Evolutionary conservation across 1,140 invertebrate species (phyloP).

Genomic region (Oryzaephilus surinamensis): DNA sequence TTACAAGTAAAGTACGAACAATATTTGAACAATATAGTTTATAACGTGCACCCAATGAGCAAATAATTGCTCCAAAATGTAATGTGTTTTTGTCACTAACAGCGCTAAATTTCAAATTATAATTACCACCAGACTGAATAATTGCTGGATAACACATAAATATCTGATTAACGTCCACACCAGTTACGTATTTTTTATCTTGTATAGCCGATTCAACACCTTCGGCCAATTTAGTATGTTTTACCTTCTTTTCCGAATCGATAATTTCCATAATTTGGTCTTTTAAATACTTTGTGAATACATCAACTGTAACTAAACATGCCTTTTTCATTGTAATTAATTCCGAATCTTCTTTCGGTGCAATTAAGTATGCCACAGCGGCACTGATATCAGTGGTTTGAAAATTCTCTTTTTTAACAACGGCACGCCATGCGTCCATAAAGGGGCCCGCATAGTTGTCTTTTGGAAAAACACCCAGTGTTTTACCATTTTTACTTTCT

Average conservation of each 20-base stretch:
- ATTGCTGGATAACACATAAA: slow-evolving; percentile 98
- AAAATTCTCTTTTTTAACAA: slow-evolving; percentile 65
- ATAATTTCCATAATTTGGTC: slow-evolving; percentile 99
- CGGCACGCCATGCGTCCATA: slow-evolving; percentile 79
- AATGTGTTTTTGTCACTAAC: slow-evolving; percentile 87
- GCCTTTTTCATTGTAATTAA: slow-evolving; percentile 90
- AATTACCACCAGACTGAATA: slow-evolving; percentile 95
- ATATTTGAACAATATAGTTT: slow-evolving; percentile 99
- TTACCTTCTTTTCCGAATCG: slow-evolving; percentile 93
- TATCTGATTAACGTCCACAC: slow-evolving; percentile 75
- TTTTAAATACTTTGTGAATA: slow-evolving; percentile 93
- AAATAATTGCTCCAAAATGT: slow-evolving; percentile 94
- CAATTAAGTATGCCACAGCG: slow-evolving; percentile 77
- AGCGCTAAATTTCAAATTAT: slow-evolving; percentile 93
- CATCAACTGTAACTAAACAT: slow-evolving; percentile 82
- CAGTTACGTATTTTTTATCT: slow-evolving; percentile 90
- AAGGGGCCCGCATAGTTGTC: slow-evolving; percentile 91
- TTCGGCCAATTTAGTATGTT: slow-evolving; percentile 89
- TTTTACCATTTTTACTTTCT: slow-evolving; percentile 81
- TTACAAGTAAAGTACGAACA: slow-evolving; percentile 92
- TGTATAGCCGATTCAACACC: slow-evolving; percentile 83
- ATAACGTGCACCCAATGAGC: slow-evolving; percentile 88
- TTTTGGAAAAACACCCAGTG: slow-evolving; percentile 86
- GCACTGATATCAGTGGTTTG: slow-evolving; percentile 82
- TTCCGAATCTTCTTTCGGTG: slow-evolving; percentile 91